These are phyloP conservation scores for Andrena hattorfiana DNA, from an alignment of 2,888 invertebrate genomes.

Conservation along the genomic window DNA sequence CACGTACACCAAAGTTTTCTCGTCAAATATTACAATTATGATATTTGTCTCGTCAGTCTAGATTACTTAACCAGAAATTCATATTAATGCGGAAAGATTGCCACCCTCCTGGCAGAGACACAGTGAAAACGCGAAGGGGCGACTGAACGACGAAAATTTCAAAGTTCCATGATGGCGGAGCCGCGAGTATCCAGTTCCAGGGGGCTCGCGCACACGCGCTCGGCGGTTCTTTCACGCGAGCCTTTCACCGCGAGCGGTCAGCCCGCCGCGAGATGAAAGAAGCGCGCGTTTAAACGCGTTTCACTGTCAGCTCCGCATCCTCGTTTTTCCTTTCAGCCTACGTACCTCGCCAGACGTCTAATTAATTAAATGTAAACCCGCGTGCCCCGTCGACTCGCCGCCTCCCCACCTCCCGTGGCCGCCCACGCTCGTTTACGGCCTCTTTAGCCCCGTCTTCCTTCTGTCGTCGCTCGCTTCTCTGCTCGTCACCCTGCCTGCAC, in stretches of 20 bases:
- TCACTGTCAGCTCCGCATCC: conserved; percentile 38
- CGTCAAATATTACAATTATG: too few relatives aligned
- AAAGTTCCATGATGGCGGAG: conserved; percentile 13
- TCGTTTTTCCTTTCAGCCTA: conserved; percentile 50
- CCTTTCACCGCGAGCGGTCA: conserved; percentile 48
- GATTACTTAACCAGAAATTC: too few relatives aligned
- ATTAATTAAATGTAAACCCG: conserved; percentile 73
- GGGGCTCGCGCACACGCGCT: neutral
- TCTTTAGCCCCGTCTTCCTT: conserved; percentile 17
- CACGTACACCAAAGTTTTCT: too few relatives aligned
- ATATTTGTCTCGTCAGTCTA: too few relatives aligned
- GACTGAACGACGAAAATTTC: conserved; percentile 31
- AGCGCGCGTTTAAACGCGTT: conserved; percentile 58
- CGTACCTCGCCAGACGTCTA: conserved; percentile 57
- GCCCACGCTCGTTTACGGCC: neutral
- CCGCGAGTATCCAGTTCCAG: neutral
- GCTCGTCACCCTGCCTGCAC: conserved; percentile 38
- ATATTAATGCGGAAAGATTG: too few relatives aligned
- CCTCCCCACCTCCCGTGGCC: neutral
- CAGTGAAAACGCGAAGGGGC: too few relatives aligned
- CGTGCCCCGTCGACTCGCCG: conserved; percentile 15
- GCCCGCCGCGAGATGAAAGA: conserved; percentile 61
- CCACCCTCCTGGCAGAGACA: too few relatives aligned
- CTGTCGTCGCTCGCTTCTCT: conserved; percentile 19
- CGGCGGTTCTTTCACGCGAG: conserved; percentile 22